Evolutionary conservation across 2,888 invertebrate species (phyloP).

Genomic region (Sarcophaga variegata): DNA sequence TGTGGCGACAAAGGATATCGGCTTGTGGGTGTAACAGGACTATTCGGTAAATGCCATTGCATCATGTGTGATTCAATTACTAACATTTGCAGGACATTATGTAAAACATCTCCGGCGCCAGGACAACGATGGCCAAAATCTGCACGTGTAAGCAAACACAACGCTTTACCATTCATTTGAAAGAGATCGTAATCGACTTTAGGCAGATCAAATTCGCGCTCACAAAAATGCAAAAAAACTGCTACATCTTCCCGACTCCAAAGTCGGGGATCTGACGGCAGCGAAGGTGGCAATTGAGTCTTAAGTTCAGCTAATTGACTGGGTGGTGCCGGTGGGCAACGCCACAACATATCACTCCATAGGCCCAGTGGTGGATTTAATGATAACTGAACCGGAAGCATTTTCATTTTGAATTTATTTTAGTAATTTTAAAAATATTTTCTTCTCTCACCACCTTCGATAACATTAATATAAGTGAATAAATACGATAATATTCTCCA

Average conservation of each 20-base stretch:
- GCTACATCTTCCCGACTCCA: conserved; percentile 96
- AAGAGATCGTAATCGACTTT: conserved; percentile 96
- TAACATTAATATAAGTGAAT: conserved; percentile 7
- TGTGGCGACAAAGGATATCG: conserved; percentile 91
- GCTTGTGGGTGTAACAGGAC: conserved; percentile 91
- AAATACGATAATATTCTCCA: conserved; percentile 45
- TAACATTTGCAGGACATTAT: conserved; percentile 94
- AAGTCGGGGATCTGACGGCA: conserved; percentile 93
- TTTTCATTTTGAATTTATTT: conserved; percentile 83
- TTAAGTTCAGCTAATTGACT: conserved; percentile 92
- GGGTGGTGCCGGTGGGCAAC: conserved; percentile 91
- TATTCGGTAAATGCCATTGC: conserved; percentile 90
- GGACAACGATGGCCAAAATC: conserved; percentile 96
- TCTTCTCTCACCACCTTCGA: conserved; percentile 1
- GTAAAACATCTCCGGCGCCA: conserved; percentile 95
- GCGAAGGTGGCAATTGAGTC: conserved; percentile 91
- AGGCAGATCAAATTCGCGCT: conserved; percentile 95
- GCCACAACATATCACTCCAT: conserved; percentile 92
- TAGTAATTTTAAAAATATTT: conserved; percentile 61
- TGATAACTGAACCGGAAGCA: conserved; percentile 87
- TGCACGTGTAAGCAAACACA: conserved; percentile 93
- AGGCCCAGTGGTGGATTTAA: conserved; percentile 91
- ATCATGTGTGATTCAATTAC: conserved; percentile 90
- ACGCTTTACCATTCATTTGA: conserved; percentile 98
- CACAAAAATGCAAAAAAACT: conserved; percentile 94